These are phyloP conservation scores for Actinia equina DNA, from an alignment of 64 coral and sea anemone genomes.

Conservation along the genomic window DNA sequence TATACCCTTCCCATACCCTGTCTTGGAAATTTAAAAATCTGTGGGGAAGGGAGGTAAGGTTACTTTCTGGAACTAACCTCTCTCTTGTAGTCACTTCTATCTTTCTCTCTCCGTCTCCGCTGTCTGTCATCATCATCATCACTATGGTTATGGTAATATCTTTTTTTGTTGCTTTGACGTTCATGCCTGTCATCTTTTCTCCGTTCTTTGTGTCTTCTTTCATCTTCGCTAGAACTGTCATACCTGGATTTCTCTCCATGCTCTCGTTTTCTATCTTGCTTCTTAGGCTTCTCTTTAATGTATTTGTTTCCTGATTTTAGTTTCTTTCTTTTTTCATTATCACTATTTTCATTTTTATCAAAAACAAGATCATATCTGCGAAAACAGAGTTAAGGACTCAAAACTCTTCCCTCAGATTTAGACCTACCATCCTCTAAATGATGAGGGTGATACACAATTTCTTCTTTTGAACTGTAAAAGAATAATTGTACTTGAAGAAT, in stretches of 20 bases:
- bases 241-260: not conserved
- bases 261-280: conserved; percentile 13
- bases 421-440: too few species aligned
- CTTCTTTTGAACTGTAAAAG: too few species aligned
- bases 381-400: not conserved
- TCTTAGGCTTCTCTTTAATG: not conserved
- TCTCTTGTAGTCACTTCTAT: not conserved
- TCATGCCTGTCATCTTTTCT: not conserved
- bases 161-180: not conserved
- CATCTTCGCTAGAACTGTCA: conserved; percentile 11
- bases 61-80: not conserved
- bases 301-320: not conserved
- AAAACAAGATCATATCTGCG: conserved; percentile 72
- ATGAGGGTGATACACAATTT: too few species aligned
- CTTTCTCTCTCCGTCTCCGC: not conserved
- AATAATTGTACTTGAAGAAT: too few species aligned
- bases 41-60: too few species aligned
- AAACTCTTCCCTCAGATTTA: too few species aligned
- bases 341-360: conserved; percentile 54
- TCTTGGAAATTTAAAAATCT: too few species aligned
- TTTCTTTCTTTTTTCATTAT: conserved; percentile 22
- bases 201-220: conserved; percentile 19
- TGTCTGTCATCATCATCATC: conserved; percentile 12
- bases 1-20: too few species aligned
- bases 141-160: not conserved